Base-by-base conservation (phyloP, 2,113 vertebrate species). In the Capreolus pygargus region DNA sequence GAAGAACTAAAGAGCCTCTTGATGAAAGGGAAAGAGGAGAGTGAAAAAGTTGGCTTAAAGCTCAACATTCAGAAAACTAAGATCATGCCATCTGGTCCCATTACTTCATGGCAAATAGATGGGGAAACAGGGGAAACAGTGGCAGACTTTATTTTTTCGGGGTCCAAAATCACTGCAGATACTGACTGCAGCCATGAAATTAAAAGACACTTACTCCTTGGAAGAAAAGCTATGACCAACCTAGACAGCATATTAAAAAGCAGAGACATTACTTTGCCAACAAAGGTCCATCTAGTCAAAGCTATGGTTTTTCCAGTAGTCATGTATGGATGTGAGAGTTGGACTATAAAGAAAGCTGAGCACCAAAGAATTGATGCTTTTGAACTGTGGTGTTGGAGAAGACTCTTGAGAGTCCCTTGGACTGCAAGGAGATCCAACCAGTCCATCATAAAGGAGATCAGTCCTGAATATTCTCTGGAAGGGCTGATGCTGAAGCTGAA, bases 71-170 rank as follows among this genome's bases (percentile, higher is more conserved):
- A 67, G 61, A 67, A 67, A 67, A n/a, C 16, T 0, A 67, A 67
- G 33, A n/a, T 67, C 61, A 67, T 67, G 61, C 33, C 61, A 4
- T n/a, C 61, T 0, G 6, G 3, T 33, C 30, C 60, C 60, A 33
- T 64, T 30, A 64, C 60, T 16, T 64, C 60, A 64, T 64, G 60
- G 60, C 3, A n/a, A 19, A 19, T 67, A 67, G 61, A n/a, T 67
- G 33, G 33, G 61, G 16, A 67, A 67, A 67, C 3, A n/a, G 16
- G 33, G 33, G 16, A 67, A n/a, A 67, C 3, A n/a, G 16, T n/a
- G 30, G 30, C 14, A 3, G 61, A 67, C 33, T n/a, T 67, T 67
- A n/a, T n/a, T 64, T 64, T 64, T 0, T 0, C 0, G 61, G 61
- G 33, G 33, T 67, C 64, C 64, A 19, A 67, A 67, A n/a, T 67